phyloP scores from a whole-genome alignment of 2,113 vertebrate genomes.

The Chascanopsetta lugubris region DNA sequence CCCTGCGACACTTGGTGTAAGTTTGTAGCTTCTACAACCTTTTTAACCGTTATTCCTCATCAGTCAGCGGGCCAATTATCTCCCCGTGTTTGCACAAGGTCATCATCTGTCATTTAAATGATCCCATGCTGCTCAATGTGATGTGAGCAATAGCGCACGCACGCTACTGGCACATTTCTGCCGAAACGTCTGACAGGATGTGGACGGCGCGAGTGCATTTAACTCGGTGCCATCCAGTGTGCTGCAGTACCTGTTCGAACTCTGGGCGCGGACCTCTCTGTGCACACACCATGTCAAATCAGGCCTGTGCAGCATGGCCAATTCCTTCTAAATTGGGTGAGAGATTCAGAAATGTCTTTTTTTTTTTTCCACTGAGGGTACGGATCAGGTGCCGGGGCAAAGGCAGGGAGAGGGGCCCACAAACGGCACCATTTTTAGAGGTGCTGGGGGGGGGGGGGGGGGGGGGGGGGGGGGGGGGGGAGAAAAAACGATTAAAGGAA shows the following conservation, averaged over 20 bases:
- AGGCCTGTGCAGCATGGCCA: slow-evolving; percentile 46
- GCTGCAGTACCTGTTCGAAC: slow-evolving; percentile 11
- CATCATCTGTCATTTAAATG: slow-evolving; percentile 41
- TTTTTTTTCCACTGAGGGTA: slow-evolving; percentile 36
- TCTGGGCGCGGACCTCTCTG: slow-evolving; percentile 34
- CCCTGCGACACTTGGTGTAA: slow-evolving; percentile 25
- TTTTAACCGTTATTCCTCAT: slow-evolving; percentile 28
- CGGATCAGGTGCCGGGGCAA: slow-evolving; percentile 28
- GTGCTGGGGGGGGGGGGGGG: slow-evolving; percentile 18
- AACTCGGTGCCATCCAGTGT: slow-evolving; percentile 8
- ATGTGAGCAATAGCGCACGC: slow-evolving; percentile 4
- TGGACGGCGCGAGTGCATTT: neutral
- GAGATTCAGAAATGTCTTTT: slow-evolving; percentile 43
- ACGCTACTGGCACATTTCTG: neutral
- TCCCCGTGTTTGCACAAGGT: slow-evolving; percentile 40
- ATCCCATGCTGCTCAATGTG: slow-evolving; percentile 1
- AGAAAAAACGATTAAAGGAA: slow-evolving; percentile 7
- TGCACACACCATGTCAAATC: slow-evolving; percentile 57
- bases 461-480: slow-evolving; percentile 38
- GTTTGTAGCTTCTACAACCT: slow-evolving; percentile 21
- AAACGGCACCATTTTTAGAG: slow-evolving; percentile 35
- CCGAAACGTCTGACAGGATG: slow-evolving; percentile 7
- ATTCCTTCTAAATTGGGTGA: slow-evolving; percentile 47
- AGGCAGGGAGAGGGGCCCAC: slow-evolving; percentile 40
- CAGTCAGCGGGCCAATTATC: slow-evolving; percentile 25